phyloP scores from a whole-genome alignment of 1,140 invertebrate species.

The Drosophila nigrodunni region DNA sequence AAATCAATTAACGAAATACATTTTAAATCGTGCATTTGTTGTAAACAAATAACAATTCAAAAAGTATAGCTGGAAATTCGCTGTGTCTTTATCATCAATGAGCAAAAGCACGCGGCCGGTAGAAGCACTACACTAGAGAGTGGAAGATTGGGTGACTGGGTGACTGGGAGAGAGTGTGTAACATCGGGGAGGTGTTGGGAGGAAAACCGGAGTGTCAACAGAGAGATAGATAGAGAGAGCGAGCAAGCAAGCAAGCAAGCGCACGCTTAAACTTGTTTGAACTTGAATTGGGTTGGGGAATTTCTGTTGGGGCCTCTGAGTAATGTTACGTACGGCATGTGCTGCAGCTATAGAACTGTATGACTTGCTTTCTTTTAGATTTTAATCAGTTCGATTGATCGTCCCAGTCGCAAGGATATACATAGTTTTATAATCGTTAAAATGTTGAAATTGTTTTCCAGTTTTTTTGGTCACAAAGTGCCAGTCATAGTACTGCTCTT shows the following conservation, averaged over 20 bases:
- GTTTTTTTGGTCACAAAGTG: constrained; percentile 33
- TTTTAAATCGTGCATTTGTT: constrained; percentile 71
- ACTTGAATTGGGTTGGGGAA: constrained; percentile 1
- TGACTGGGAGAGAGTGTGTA: no score
- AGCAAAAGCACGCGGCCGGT: constrained; percentile 66
- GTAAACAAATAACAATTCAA: constrained; percentile 69
- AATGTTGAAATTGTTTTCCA: constrained; percentile 28
- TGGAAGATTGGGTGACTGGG: not conserved
- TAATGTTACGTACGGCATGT: constrained; percentile 11
- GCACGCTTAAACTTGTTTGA: constrained; percentile 14
- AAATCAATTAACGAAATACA: constrained; percentile 78
- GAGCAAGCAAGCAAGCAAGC: not conserved
- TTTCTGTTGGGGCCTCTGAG: constrained; percentile 6
- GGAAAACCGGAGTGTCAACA: constrained; percentile 8
- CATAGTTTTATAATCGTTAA: constrained; percentile 9
- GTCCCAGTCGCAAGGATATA: constrained; percentile 11
- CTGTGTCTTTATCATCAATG: constrained; percentile 57
- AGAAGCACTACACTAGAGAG: constrained; percentile 26
- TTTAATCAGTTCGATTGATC: constrained; percentile 10
- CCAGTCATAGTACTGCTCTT: constrained; percentile 52
- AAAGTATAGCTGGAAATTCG: constrained; percentile 38
- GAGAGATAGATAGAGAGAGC: constrained; percentile 2
- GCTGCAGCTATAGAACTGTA: constrained; percentile 1
- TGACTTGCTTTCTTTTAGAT: not conserved
- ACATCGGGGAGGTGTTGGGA: not conserved